Evolutionary conservation across 2,113 vertebrate species (phyloP), one percentile per base, ranked within the genome.

Genomic region (Typhlomys cinereus): DNA sequence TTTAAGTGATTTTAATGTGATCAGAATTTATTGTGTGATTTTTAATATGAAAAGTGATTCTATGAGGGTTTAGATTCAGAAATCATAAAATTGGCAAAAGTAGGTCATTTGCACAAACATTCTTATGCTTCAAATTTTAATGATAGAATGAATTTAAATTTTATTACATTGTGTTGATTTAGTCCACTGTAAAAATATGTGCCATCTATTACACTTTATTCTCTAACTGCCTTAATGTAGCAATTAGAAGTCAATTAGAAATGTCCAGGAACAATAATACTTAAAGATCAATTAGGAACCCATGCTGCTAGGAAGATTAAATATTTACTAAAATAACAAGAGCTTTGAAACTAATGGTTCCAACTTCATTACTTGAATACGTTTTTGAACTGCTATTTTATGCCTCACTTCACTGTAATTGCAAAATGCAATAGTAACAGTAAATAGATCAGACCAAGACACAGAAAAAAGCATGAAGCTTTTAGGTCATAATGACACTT

Each of bases 381-480:
- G 1, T 96, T 97, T 97, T 97, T 93, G 96, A 98, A 93, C 95
- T 97, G 97, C 95, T 98, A 96, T 98, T 98, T 98, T 98, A 98
- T 98, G 98, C 98, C 97, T 98, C 97, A 78, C 97, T 98, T 98
- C 97, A 97, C 97, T 97, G 97, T 98, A 98, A 98, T 98, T 98
- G 97, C 96, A 97, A 98, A 98, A 96, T 96, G 92, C 93, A 95
- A 85, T 76, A 92, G 95, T 88, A 96, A 95, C 95, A 96, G 96
- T 96, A 97, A 98, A 96, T 4, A 82, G 94, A 97, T 97, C 93
- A 90, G 70, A 75, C 76, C 87, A 70, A 96, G 97, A 92, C 96
- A 96, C 94, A 94, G 96, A 96, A 98, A 98, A 97, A 82, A 86
- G 29, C 93, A 97, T 91, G 96, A 96, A 97, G 94, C 94, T 96